Percentiles rank a stretch among this genome's conserved stretches.
Conservation (phyloP, 2,113 vertebrate species). For the Heterocephalus glaber region DNA sequence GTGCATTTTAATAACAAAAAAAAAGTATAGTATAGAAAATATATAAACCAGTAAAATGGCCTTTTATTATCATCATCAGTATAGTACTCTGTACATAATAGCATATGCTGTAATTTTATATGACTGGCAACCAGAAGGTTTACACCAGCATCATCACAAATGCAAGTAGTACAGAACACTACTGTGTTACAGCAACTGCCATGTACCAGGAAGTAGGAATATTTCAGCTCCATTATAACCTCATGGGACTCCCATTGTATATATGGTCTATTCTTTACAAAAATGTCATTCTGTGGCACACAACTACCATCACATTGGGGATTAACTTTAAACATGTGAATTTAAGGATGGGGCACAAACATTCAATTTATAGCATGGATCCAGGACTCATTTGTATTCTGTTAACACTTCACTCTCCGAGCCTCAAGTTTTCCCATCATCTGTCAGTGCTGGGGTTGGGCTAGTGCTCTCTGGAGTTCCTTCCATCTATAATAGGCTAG, state of each 20-base stretch:
- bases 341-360: not conserved
- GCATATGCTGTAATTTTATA: not conserved
- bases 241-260: not conserved
- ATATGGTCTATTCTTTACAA: not conserved
- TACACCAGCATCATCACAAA: not conserved
- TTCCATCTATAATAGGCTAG: not conserved
- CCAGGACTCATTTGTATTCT: not conserved
- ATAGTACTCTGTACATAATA: not conserved
- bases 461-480: not conserved
- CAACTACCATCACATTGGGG: not conserved
- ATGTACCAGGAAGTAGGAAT: not conserved
- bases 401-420: not conserved
- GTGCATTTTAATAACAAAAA: not conserved
- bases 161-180: not conserved
- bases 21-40: not conserved
- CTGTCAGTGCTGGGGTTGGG: not conserved
- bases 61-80: not conserved
- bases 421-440: not conserved
- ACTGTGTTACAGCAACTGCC: not conserved
- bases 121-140: not conserved
- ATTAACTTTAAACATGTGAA: not conserved
- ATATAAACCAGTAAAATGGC: too few relatives aligned
- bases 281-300: not conserved
- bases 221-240: not conserved
- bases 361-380: not conserved